Evolutionary conservation across 1,140 invertebrate genomes (phyloP).

Genomic region (Pogonognathellus flavescens): DNA sequence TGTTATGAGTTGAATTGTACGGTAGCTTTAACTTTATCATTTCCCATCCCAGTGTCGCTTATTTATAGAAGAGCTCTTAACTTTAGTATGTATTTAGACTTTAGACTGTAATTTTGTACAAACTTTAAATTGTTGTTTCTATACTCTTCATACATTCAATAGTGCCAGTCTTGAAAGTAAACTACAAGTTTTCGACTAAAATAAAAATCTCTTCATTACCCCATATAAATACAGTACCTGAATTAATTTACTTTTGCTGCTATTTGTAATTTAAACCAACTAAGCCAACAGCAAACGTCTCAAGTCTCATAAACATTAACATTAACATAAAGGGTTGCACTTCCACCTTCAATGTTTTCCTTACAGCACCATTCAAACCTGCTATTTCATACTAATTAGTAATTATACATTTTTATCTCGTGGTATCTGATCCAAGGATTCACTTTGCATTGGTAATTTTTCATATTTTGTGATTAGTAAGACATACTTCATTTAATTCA

Average conservation of each 20-base stretch:
- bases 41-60: slow-evolving; percentile 5
- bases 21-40: not conserved
- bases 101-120: not conserved
- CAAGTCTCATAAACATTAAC: no score
- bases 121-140: no score
- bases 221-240: not conserved
- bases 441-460: no score
- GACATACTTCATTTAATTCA: no score
- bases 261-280: not conserved
- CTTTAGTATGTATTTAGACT: not conserved
- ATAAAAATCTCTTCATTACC: not conserved
- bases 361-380: no score
- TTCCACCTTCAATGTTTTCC: no score
- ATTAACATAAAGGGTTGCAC: no score
- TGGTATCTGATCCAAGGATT: no score
- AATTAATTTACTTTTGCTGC: not conserved
- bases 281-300: not conserved
- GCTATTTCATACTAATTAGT: no score
- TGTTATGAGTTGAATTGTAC: no score
- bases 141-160: not conserved
- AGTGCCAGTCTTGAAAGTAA: slow-evolving; percentile 22
- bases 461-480: no score
- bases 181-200: not conserved
- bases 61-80: slow-evolving; percentile 27
- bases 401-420: no score